phyloP scores from a whole-genome alignment of 2,888 invertebrate species.

The Sicus ferrugineus region DNA sequence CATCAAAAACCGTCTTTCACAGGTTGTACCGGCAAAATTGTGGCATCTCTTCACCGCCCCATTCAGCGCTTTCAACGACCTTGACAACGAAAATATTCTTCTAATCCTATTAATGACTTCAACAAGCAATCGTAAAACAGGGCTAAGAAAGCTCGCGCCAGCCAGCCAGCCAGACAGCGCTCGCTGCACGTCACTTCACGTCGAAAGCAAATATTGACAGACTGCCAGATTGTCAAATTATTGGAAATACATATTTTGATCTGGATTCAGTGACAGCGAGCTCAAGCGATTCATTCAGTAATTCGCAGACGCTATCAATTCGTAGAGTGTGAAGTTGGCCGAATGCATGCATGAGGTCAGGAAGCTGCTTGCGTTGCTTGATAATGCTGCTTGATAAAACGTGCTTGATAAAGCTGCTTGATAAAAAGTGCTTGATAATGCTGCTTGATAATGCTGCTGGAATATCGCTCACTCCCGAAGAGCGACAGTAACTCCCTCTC shows the following conservation, averaged over 20 bases:
- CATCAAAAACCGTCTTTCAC: not conserved
- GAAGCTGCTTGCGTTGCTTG: no score
- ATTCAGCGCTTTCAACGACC: not conserved
- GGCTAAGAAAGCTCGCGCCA: conserved; percentile 12
- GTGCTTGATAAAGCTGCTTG: no score
- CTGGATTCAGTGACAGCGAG: not conserved
- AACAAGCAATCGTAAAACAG: conserved; percentile 22
- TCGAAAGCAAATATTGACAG: conserved; percentile 21
- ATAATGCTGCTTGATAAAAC: no score
- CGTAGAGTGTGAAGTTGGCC: no score
- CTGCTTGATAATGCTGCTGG: no score
- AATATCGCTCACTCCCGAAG: no score
- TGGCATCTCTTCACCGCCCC: not conserved
- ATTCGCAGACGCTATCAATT: no score
- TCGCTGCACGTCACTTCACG: not conserved
- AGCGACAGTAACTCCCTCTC: no score
- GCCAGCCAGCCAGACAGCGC: not conserved
- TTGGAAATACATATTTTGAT: not conserved
- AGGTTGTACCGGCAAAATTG: not conserved
- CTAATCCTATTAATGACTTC: conserved; percentile 1
- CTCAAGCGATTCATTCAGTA: not conserved
- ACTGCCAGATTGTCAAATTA: not conserved
- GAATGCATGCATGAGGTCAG: no score
- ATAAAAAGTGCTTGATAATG: no score
- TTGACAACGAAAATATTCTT: conserved; percentile 14